phyloP scores from a whole-genome alignment of 2,888 invertebrate species.

The Anaspis maculata region DNA sequence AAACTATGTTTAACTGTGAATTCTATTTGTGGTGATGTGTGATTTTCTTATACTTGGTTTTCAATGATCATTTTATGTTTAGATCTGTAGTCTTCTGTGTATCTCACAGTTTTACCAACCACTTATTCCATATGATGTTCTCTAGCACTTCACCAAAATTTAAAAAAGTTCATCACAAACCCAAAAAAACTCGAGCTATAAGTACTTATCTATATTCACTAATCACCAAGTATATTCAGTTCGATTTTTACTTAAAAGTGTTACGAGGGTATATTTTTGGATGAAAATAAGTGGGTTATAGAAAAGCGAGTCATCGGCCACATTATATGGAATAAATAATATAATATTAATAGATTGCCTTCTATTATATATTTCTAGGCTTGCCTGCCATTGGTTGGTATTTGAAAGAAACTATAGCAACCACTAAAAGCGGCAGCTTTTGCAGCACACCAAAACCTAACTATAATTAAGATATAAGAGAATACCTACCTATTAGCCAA shows the following conservation, averaged over 20 bases:
- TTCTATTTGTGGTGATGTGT: conserved; percentile 29
- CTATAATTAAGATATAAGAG: conserved; percentile 18
- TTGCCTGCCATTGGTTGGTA: conserved; percentile 17
- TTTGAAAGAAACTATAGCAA: conserved; percentile 6
- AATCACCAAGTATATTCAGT: not conserved
- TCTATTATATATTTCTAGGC: conserved; percentile 19
- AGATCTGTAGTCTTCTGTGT: conserved; percentile 14
- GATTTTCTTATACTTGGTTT: conserved; percentile 21
- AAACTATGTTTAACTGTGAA: conserved; percentile 25
- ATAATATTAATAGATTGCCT: conserved; percentile 22
- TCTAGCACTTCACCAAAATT: no score
- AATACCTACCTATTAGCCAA: conserved; percentile 22
- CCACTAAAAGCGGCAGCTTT: conserved; percentile 17
- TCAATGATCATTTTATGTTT: conserved; percentile 14
- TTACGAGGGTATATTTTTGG: not conserved
- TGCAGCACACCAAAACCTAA: conserved; percentile 23
- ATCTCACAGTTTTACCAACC: conserved; percentile 16
- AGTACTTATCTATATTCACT: conserved; percentile 2
- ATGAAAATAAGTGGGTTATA: not conserved
- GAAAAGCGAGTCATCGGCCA: not conserved
- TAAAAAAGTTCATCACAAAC: no score
- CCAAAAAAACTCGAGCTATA: no score
- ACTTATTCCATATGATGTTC: no score
- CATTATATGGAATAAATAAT: conserved; percentile 19
- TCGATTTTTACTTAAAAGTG: no score